These are phyloP conservation scores for Nibea albiflora DNA, from an alignment of 2,113 vertebrate genomes.

Conservation along the genomic window DNA sequence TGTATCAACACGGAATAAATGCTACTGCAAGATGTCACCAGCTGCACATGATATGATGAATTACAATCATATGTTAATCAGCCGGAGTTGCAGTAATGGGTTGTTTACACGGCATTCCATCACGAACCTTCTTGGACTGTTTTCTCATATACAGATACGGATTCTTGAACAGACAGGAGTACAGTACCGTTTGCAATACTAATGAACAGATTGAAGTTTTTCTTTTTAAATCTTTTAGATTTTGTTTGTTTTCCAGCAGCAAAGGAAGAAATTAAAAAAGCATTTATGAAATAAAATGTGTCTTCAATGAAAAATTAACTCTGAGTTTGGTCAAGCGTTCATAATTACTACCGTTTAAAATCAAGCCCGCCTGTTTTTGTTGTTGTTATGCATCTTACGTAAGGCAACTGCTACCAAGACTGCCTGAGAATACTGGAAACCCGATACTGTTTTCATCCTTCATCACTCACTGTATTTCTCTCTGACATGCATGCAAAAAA, in stretches of 20 bases:
- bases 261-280: constrained; percentile 61
- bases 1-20: constrained; percentile 79
- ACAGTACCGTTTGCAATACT: constrained; percentile 43
- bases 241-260: constrained; percentile 43
- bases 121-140: constrained; percentile 65
- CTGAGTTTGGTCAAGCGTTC: constrained; percentile 68
- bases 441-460: constrained; percentile 38
- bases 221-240: no score
- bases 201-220: constrained; percentile 52
- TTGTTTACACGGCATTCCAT: constrained; percentile 78
- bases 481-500: constrained; percentile 53
- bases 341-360: constrained; percentile 67
- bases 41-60: constrained; percentile 81
- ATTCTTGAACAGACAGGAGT: constrained; percentile 64
- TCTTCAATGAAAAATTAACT: constrained; percentile 57
- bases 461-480: constrained; percentile 52
- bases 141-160: constrained; percentile 57
- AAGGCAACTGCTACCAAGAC: constrained; percentile 7
- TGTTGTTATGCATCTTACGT: constrained; percentile 22
- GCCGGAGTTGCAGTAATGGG: constrained; percentile 74
- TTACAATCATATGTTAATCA: constrained; percentile 85
- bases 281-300: constrained; percentile 49
- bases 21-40: constrained; percentile 80
- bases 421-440: constrained; percentile 47
- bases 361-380: constrained; percentile 16